Conservation (phyloP, 2,113 vertebrate genomes). For the Pantherophis guttatus region DNA sequence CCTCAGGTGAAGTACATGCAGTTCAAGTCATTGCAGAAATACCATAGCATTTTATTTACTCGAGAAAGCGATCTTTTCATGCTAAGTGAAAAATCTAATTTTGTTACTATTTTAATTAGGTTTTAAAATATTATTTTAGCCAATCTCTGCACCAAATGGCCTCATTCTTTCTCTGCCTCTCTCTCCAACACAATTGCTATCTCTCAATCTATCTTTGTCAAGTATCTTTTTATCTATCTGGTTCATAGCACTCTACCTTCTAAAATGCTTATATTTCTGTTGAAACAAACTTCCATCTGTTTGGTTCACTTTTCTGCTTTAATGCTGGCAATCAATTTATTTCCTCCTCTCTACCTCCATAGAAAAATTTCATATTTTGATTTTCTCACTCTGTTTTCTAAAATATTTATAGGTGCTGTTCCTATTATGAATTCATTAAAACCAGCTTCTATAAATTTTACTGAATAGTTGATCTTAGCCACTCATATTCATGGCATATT, state of each 20-base stretch:
- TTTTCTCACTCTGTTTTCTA: neutral
- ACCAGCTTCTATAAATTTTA: neutral
- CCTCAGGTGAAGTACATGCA: neutral
- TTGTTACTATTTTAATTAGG: neutral
- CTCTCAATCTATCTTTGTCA: neutral
- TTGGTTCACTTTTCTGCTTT: neutral
- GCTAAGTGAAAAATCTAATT: neutral
- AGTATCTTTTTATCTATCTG: neutral
- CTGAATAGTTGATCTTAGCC: neutral
- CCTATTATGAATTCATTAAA: neutral
- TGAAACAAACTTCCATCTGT: neutral
- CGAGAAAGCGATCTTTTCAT: neutral
- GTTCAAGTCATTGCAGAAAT: neutral
- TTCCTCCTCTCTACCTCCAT: neutral
- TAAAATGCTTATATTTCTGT: neutral
- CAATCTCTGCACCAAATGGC: neutral
- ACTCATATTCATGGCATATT: neutral
- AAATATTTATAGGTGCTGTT: too few species aligned
- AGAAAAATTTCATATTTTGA: neutral
- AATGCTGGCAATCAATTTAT: neutral
- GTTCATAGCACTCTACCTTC: neutral
- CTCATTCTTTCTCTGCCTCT: neutral
- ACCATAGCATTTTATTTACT: neutral
- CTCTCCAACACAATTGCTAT: neutral
- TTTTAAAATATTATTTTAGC: neutral